phyloP scores from a whole-genome alignment of 2,797 vertebrate genomes.

The Botia kubotai region DNA sequence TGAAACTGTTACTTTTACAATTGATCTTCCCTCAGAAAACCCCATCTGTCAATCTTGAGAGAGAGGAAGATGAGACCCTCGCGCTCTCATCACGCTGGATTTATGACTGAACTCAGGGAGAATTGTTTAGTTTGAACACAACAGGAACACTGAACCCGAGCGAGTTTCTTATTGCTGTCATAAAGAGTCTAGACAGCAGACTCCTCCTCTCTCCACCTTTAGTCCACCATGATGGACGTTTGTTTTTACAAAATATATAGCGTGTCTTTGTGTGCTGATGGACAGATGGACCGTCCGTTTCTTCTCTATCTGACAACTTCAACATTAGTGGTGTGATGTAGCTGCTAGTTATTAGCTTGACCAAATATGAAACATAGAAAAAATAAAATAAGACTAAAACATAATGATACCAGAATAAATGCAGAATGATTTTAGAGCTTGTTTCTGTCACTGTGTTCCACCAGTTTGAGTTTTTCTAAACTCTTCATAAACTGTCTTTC shows the following conservation, averaged over 20 bases:
- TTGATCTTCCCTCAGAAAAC: slow-evolving; percentile 26
- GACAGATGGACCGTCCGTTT: slow-evolving; percentile 47
- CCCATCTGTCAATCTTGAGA: slow-evolving; percentile 55
- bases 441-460: too few relatives aligned
- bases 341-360: slow-evolving; percentile 9
- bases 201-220: slow-evolving; percentile 77
- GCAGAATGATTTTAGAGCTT: too few relatives aligned
- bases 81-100: slow-evolving; percentile 67
- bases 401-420: neutral
- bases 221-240: slow-evolving; percentile 69
- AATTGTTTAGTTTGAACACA: slow-evolving; percentile 89
- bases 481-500: neutral
- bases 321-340: neutral
- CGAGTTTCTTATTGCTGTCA: slow-evolving; percentile 96
- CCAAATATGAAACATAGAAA: neutral
- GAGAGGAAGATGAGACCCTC: slow-evolving; percentile 38
- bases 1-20: slow-evolving; percentile 12
- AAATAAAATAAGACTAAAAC: neutral
- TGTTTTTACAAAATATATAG: slow-evolving; percentile 79
- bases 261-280: slow-evolving; percentile 70
- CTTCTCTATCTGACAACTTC: slow-evolving; percentile 22
- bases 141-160: slow-evolving; percentile 89
- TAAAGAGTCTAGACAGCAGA: slow-evolving; percentile 99
- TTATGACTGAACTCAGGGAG: slow-evolving; percentile 71
- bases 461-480: neutral